phyloP scores from a whole-genome alignment of 1,140 invertebrate genomes.

The Cotesia typhae region DNA sequence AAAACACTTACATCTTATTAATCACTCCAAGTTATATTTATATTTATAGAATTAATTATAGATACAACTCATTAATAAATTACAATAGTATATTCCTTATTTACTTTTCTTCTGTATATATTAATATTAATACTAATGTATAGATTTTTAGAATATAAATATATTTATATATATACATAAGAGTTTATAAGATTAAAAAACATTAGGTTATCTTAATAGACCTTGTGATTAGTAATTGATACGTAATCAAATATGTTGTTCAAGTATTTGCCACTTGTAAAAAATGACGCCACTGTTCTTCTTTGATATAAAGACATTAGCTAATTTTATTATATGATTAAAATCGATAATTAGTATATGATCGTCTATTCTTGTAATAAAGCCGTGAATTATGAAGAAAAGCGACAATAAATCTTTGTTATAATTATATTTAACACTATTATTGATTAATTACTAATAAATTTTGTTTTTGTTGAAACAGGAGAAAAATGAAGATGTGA shows the following conservation, averaged over 20 bases:
- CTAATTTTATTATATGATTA: neutral
- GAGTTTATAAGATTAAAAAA: constrained; percentile 37
- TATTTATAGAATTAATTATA: constrained; percentile 11
- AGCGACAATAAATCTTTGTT: too few species aligned
- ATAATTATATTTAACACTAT: neutral
- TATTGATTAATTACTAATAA: neutral
- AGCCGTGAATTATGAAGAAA: too few species aligned
- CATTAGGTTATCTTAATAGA: constrained; percentile 53
- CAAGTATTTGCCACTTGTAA: constrained; percentile 20
- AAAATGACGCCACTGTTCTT: constrained; percentile 5
- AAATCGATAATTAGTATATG: neutral
- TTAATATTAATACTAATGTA: too few species aligned
- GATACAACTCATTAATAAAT: neutral
- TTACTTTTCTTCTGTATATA: too few species aligned
- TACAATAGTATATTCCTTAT: too few species aligned
- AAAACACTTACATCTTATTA: too few species aligned
- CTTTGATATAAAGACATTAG: constrained; percentile 12
- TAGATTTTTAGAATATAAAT: neutral
- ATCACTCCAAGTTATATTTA: neutral
- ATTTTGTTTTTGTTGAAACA: constrained; percentile 58
- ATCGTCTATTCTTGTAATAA: neutral
- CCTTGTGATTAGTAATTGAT: constrained; percentile 52
- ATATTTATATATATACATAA: neutral
- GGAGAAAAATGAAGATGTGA: constrained; percentile 78
- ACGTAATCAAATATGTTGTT: constrained; percentile 48